Evolutionary conservation across 2,888 invertebrate species (phyloP), one percentile per base, ranked within the genome.

Genomic region (Diogma glabrata): DNA sequence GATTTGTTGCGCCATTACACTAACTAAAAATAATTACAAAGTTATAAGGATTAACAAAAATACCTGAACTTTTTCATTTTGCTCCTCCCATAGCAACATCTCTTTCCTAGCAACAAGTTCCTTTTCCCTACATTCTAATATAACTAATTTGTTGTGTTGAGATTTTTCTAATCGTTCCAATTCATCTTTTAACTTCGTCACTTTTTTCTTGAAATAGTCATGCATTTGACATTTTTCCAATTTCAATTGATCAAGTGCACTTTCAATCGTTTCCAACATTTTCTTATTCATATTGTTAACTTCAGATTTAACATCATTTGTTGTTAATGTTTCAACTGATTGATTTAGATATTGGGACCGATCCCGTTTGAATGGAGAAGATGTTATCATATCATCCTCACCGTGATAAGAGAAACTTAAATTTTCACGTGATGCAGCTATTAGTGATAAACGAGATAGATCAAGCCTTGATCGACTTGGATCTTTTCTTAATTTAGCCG

Each of bases 401-500:
- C 62, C 56, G 50, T 64, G 65, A 52, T 59, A 63, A 22, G 22
- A 43, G 16, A 43, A 23, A 17, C 73, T 75, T 52, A 83, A 71
- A 69, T 82, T 83, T 64, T 84, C 83, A 24, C 77, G 75, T 55
- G 81, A 82, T 20, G 79, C 78, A 9, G 85, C 86, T 51, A 92
- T 78, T 57, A 91, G 74, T 17, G 89, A 89, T 50, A 88, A 74
- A 3, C 90, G 76, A 14, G 89, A 88, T 58, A 90, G 77, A 72
- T 87, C 87, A 66, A 82, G 75, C 60, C 77, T 75, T 49, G 82
- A 81, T 17, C 82, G 79, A 59, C 76, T 78, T 54, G 82, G 82
- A 62, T 84, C 84, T 64, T 82, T 85, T 22, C 88, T 76, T 57
- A 90, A 71, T 66, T 87, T 85, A 30, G 89, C 90, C 2, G 89